Evolutionary conservation across 2,797 vertebrate genomes (phyloP).

Genomic region (Acanthurus leucopareius): DNA sequence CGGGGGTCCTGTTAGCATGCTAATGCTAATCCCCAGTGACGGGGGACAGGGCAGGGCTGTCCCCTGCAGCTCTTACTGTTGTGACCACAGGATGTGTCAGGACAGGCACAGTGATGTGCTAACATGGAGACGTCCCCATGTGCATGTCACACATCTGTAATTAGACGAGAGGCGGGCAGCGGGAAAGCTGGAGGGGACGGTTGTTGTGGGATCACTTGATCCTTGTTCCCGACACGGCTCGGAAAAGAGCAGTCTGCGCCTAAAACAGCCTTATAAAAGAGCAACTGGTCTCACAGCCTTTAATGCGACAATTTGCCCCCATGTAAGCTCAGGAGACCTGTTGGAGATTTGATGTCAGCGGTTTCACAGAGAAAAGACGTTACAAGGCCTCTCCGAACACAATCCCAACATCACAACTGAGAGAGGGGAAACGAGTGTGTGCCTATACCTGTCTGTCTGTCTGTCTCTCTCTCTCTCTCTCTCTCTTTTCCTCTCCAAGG

Average conservation of each 20-base stretch:
- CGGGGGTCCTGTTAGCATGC: constrained; percentile 80
- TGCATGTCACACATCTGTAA: constrained; percentile 84
- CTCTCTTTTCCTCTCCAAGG: constrained; percentile 61
- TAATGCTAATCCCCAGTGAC: constrained; percentile 86
- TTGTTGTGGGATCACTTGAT: constrained; percentile 69
- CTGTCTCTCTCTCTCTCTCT: constrained; percentile 52
- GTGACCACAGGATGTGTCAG: constrained; percentile 82
- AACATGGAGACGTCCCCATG: constrained; percentile 78
- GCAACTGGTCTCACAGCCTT: constrained; percentile 72
- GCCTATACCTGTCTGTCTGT: constrained; percentile 70
- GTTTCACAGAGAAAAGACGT: constrained; percentile 17
- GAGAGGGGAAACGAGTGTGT: constrained; percentile 7
- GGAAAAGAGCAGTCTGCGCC: constrained; percentile 77
- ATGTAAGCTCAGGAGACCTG: constrained; percentile 31
- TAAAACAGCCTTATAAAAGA: constrained; percentile 69
- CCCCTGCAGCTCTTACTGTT: constrained; percentile 74
- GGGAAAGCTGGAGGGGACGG: constrained; percentile 72
- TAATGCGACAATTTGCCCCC: constrained; percentile 57
- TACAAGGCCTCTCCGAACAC: not conserved
- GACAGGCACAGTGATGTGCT: constrained; percentile 82
- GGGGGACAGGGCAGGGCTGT: constrained; percentile 79
- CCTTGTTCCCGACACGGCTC: constrained; percentile 49
- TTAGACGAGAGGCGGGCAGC: constrained; percentile 77
- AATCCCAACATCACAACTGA: constrained; percentile 18
- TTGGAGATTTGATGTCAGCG: constrained; percentile 42